These are phyloP conservation scores for Euclidia mi DNA, from an alignment of 2,888 invertebrate species.

Conservation along the genomic window DNA sequence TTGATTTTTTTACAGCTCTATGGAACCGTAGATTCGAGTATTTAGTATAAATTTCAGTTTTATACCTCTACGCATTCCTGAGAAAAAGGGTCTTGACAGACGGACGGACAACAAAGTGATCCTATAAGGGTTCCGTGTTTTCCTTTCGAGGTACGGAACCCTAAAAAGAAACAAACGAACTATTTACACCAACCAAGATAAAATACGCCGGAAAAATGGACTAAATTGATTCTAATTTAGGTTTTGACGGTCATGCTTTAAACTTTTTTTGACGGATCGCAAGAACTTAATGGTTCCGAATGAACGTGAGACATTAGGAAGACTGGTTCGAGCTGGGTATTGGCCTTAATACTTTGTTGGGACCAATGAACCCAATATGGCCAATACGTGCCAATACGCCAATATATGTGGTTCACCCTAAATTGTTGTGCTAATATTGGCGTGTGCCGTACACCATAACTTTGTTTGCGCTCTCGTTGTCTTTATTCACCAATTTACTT, in stretches of 20 bases:
- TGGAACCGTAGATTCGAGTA: no score
- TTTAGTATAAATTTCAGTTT: no score
- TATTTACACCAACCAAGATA: constrained; percentile 24
- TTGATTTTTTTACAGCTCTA: no score
- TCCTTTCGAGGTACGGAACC: no score
- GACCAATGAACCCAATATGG: no score
- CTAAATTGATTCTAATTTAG: background rate
- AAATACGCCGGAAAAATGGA: background rate
- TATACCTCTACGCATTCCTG: no score
- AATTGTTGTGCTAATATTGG: constrained; percentile 58
- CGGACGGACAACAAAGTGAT: no score
- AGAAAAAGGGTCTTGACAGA: no score
- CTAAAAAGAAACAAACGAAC: no score
- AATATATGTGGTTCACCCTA: constrained; percentile 31
- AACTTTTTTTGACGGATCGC: constrained; percentile 21
- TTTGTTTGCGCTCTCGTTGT: constrained; percentile 76
- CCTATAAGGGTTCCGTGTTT: no score
- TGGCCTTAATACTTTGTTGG: constrained; percentile 30
- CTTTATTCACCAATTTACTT: constrained; percentile 89
- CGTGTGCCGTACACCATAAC: constrained; percentile 58
- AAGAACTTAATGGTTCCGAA: constrained; percentile 43
- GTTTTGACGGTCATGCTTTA: background rate
- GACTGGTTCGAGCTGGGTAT: constrained; percentile 38
- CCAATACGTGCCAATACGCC: no score
- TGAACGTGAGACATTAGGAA: constrained; percentile 39